Percentiles rank a stretch among this genome's conserved stretches.
phyloP scores from a whole-genome alignment of 2,888 invertebrate genomes.

The Calliopum simillimum region DNA sequence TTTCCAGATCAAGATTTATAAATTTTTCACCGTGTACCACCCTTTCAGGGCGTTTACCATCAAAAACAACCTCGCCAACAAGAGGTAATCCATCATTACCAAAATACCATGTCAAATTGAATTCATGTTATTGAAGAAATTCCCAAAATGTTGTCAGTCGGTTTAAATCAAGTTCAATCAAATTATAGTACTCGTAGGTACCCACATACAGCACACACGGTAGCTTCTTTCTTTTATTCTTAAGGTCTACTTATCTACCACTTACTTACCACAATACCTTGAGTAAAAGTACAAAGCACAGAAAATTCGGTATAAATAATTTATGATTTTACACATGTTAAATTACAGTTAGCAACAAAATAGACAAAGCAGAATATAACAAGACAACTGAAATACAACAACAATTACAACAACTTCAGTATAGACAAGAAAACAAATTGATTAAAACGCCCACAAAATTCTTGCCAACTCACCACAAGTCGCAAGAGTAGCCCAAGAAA shows the following conservation, averaged over 20 bases:
- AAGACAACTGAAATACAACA: conserved; percentile 2
- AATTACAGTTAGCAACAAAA: conserved; percentile 24
- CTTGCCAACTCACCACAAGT: conserved; percentile 8
- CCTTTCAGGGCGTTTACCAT: conserved; percentile 2
- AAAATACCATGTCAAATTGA: conserved; percentile 9
- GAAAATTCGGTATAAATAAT: conserved; percentile 14
- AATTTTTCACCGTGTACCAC: not conserved
- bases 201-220: not conserved
- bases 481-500: not conserved
- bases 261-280: too few species aligned
- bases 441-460: conserved; percentile 37
- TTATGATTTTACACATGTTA: conserved; percentile 34
- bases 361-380: conserved; percentile 11
- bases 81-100: conserved; percentile 26
- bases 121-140: conserved; percentile 23
- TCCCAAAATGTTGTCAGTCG: conserved; percentile 42
- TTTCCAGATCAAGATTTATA: too few species aligned
- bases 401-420: not conserved
- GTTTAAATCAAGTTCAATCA: conserved; percentile 35
- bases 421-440: conserved; percentile 29
- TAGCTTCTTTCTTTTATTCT: too few species aligned
- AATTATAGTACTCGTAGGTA: conserved; percentile 7
- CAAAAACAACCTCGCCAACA: conserved; percentile 3
- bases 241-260: too few species aligned
- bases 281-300: not conserved